Base-by-base conservation (phyloP, 2,888 invertebrate species). In the Caenorhabditis afra region DNA sequence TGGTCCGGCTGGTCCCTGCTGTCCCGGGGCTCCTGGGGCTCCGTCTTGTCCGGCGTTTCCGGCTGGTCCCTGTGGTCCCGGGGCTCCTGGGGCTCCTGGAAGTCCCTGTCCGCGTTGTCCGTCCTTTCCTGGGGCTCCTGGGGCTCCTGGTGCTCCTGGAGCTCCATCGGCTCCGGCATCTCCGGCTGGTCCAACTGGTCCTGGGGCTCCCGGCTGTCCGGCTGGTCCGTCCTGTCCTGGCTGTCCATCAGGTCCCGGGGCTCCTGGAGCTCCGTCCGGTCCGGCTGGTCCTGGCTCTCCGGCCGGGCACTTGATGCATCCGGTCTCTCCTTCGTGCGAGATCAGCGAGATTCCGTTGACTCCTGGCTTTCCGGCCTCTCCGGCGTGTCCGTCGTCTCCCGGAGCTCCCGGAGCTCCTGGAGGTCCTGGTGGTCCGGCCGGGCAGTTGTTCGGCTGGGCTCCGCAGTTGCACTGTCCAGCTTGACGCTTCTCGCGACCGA, bases 111-210 rank as follows among this genome's bases (percentile, higher is more conserved):
- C 77, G 39, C 79, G 76, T 62, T 73, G 67, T 67, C 83, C 83
- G 61, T 79, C 81, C 52, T 79, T 66, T 75, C 85, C 87, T 65
- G 80, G 81, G 11, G 68, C 92, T 94, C 95, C 94, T 91, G 94
- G 94, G 81, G 71, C 64, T 71, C 87, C 87, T 37, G 76, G 64
- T 12, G 65, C 53, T 66, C 85, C 86, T 49, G 66, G 75, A 39
- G 71, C 41, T 75, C 85, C 85, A 23, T 73, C 66, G 3, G 55
- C 70, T 61, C 85, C 87, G 44, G 73, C 74, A 18, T 81, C 79
- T 79, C 87, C 87, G 45, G 79, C 70, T 59, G 79, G 81, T 82
- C 87, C 87, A 10, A 77, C 76, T 61, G 82, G 79, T 84, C 86
- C 86, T 39, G 78, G 53, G 3, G 71, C 67, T 74, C 86, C 86